Base-by-base conservation (phyloP, 1,140 invertebrate species). In the Parapsyche elsis region DNA sequence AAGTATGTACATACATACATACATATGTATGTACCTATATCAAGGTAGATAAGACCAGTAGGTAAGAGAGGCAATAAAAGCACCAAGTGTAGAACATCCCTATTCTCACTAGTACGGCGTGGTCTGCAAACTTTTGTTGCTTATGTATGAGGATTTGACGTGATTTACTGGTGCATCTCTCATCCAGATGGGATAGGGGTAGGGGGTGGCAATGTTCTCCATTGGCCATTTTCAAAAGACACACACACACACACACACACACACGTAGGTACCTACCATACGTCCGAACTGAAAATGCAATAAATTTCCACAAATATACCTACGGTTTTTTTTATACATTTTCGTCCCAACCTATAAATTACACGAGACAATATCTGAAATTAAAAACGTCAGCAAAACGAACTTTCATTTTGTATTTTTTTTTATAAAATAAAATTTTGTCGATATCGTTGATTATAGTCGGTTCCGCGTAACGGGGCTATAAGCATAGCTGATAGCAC, bases 91-190 rank as follows among this genome's bases (percentile, higher is more conserved):
- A n/a, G 46, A 46, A 61, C 10, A 45, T 49, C 74, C 67, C 59
- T 45, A 44, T 79, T 67, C 70, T 44, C 45, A 24, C 78, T 79
- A 53, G 59, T 16, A 23, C 81, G 49, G 71, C 57, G 19, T 38
- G 30, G 78, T 77, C 81, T 67, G 61, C 45, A 77, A 83, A 81
- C 80, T 83, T 83, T 83, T 81, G 80, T 81, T 83, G 81, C 76
- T 80, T 81, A 83, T 83, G 80, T 83, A 83, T 83, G 82, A 81
- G 80, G 80, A 81, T 83, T 81, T 83, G 82, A 83, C 80, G 77
- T 79, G 80, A 83, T 83, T 83, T 83, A 83, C 78, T 81, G 80
- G 81, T 83, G 77, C 80, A 80, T 75, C 78, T 53, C 77, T 71
- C 61, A 71, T 53, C 67, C 46, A n/a, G 21, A 57, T 5, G 64